A percentile compares a stretch with the other conserved stretches of the same genome.
phyloP scores from a whole-genome alignment of 2,888 invertebrate species.

The Acrocera orbiculus region DNA sequence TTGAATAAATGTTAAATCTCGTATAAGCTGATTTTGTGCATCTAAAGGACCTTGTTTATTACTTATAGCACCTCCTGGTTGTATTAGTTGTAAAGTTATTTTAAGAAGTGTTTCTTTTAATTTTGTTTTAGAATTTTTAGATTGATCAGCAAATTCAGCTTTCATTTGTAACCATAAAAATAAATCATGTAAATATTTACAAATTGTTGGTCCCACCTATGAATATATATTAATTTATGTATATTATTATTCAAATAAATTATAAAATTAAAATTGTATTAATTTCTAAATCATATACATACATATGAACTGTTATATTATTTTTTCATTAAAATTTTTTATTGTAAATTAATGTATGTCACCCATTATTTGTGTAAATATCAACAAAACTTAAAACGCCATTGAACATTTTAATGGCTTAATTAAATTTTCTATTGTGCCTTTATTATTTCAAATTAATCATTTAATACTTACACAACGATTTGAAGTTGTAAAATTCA shows the following conservation, averaged over 20 bases:
- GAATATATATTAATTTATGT: conserved; percentile 17
- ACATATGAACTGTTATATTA: too few species aligned
- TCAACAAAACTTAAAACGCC: too few species aligned
- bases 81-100: conserved; percentile 52
- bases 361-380: too few species aligned
- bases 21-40: conserved; percentile 55
- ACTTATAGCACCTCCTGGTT: conserved; percentile 45
- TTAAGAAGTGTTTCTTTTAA: conserved; percentile 40
- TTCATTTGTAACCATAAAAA: conserved; percentile 48
- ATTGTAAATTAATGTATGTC: too few species aligned
- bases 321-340: too few species aligned
- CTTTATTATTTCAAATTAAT: too few species aligned
- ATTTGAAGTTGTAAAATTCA: conserved; percentile 28
- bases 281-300: too few species aligned
- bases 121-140: conserved; percentile 36
- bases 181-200: conserved; percentile 53
- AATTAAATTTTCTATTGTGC: background rate
- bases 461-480: conserved; percentile 23
- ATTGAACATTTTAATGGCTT: too few species aligned
- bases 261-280: too few species aligned
- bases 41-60: conserved; percentile 51
- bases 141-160: conserved; percentile 38
- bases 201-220: conserved; percentile 60
- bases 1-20: conserved; percentile 40
- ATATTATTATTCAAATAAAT: too few species aligned